Base-by-base conservation (phyloP, 92 coral and sea anemone species). In the Metridium senile region DNA sequence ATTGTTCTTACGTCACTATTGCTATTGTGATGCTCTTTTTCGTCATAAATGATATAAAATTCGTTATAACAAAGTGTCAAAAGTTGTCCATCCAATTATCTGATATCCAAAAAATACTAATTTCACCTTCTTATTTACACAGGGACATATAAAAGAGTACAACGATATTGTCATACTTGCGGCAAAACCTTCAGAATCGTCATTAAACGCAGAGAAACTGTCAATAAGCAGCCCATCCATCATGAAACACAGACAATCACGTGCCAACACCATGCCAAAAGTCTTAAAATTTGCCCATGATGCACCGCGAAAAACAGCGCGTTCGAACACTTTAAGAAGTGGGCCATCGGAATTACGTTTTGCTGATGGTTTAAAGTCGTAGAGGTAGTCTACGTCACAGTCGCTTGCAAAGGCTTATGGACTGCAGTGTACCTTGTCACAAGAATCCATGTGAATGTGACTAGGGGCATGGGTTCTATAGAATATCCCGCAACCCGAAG, bases 171-270 rank as follows among this genome's bases (percentile, higher is more conserved):
- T 87, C 33, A 70, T 81, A 17, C 83, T 94, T n/a, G n/a, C n/a
- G 64, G 97, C 98, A 1, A 89, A 80, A 66, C 90, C 84, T 46
- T 71, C 92, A 62, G 94, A 82, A 16, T 68, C 85, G 18, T 68
- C 88, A 1, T 63, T 76, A 9, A 54, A 72, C 3, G 63, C 89
- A 26, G 89, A 87, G 18, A 86, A 72, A 18, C 81, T n/a, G n/a
- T n/a, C n/a, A n/a, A n/a, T n/a, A n/a, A n/a, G n/a, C n/a, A 91
- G 91, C 62, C 89, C 93, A 29, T 89, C 91, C 23, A 91, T 91
- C 29, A 85, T 89, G 20, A 93, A 93, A 76, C 59, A 54, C 59
- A 93, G 90, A 66, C 89, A 90, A 20, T 78, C 90, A 18, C 85
- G 93, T 28, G 35, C 79, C 35, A 68, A 73, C 17, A 77, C 26